A percentile compares a stretch with the other conserved stretches of the same genome.
Evolutionary conservation across 30 jellyfish, hydroid and myxozoan genomes (phyloP).

Genomic region (Phacellophora camtschatica): DNA sequence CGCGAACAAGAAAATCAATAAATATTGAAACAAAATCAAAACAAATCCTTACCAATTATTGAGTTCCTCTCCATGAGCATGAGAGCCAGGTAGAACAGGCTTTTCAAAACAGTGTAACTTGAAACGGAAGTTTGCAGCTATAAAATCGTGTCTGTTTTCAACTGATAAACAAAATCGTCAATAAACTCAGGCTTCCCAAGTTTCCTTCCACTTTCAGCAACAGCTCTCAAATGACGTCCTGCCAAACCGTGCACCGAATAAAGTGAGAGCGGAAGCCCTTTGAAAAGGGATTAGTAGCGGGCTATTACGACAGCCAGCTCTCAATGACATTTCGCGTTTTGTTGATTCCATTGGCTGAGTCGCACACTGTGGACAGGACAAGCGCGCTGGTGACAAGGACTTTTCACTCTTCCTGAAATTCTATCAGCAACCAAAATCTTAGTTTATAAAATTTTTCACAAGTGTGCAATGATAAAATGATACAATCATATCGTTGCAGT

Average conservation of each 20-base stretch:
- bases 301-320: conserved; percentile 48
- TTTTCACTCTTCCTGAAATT: too few relatives aligned
- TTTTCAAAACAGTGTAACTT: conserved; percentile 4
- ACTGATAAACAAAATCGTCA: conserved; percentile 19
- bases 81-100: conserved; percentile 1
- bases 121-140: conserved; percentile 1
- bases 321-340: too few relatives aligned
- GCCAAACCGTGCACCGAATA: conserved; percentile 20
- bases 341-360: too few relatives aligned
- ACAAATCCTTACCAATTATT: conserved; percentile 19
- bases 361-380: too few relatives aligned
- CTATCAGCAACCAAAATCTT: too few relatives aligned
- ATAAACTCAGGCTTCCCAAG: conserved; percentile 50
- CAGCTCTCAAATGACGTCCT: conserved; percentile 56
- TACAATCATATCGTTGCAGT: too few relatives aligned
- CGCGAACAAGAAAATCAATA: background rate
- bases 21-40: background rate
- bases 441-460: too few relatives aligned
- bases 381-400: too few relatives aligned
- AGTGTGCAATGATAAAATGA: too few relatives aligned
- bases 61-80: conserved; percentile 27
- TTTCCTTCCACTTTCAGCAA: conserved; percentile 48
- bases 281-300: conserved; percentile 74
- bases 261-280: conserved; percentile 69
- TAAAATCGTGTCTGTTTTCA: background rate